Evolutionary conservation across 2,888 invertebrate species (phyloP).

Genomic region (Hydrotaea cyrtoneurina): DNA sequence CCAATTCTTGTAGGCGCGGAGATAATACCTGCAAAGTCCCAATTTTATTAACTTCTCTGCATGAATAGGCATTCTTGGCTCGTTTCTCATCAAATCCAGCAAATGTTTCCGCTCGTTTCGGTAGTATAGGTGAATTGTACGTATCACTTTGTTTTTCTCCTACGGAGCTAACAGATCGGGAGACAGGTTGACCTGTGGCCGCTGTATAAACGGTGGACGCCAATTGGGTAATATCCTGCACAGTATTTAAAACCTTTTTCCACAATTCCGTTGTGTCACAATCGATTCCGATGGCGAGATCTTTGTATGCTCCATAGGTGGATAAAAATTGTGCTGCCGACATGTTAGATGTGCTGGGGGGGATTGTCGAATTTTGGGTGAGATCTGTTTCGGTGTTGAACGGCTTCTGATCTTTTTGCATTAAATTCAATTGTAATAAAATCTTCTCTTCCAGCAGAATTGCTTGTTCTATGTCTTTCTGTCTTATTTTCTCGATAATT

Average conservation of each 20-base stretch:
- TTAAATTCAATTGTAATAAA: conserved; percentile 89
- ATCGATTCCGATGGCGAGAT: conserved; percentile 87
- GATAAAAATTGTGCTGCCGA: conserved; percentile 80
- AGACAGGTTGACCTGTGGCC: conserved; percentile 87
- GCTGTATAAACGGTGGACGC: conserved; percentile 88
- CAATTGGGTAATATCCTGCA: conserved; percentile 86
- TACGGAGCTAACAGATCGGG: conserved; percentile 95
- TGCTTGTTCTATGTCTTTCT: conserved; percentile 94
- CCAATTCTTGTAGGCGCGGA: conserved; percentile 76
- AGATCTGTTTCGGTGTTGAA: conserved; percentile 81
- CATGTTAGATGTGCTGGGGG: conserved; percentile 41
- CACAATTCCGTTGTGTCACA: conserved; percentile 89
- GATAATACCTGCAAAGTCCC: conserved; percentile 78
- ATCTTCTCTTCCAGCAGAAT: conserved; percentile 93
- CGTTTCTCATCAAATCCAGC: conserved; percentile 92
- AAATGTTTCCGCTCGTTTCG: conserved; percentile 97
- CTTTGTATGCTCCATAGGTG: conserved; percentile 83
- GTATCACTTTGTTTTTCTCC: conserved; percentile 94
- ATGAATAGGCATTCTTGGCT: conserved; percentile 79
- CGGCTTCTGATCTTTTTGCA: conserved; percentile 83
- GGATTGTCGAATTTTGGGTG: conserved; percentile 58
- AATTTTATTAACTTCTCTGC: conserved; percentile 82
- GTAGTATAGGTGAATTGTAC: conserved; percentile 92
- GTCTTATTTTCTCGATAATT: conserved; percentile 89
- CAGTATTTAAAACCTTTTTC: conserved; percentile 86